Evolutionary conservation across 2,888 invertebrate genomes (phyloP), one percentile per base, ranked within the genome.

Genomic region (Odontocerum albicorne): DNA sequence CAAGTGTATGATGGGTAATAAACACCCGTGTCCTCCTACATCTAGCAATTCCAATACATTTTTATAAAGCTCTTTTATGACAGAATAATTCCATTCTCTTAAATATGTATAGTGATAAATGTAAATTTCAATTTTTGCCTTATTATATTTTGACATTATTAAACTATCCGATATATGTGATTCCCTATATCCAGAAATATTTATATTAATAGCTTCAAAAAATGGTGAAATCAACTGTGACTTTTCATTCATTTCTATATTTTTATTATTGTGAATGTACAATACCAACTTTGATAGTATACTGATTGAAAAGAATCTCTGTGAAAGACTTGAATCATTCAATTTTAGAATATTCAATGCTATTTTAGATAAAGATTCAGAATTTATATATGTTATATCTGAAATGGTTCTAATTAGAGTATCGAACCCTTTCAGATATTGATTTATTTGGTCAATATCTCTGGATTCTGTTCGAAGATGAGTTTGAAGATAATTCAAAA

Each of bases 11-110:
- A 75, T 68, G 69, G 72, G 72, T 64, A 70, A 69, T 1, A 79
- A 59, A 53, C 75, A 76, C 1, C 73, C 74, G 64, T 74, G 72
- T 2, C 79, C 79, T 43, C 80, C 79, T 63, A 73, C 71, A 63
- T 77, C 75, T 32, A 72, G 60, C 3, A 73, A 66, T 57, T 68
- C 68, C 52, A 72, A 68, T 49, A 74, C 62, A 59, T 67, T 73
- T 47, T 65, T 59, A 36, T 71, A 58, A 31, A 74, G 55, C 33
- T 65, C 60, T 54, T 64, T 54, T 2, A 65, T 20, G 10, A 21
- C 12, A 19, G 32, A 15, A n/a, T 27, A 44, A 39, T 39, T 27
- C 49, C 53, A 46, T 10, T 19, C 12, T 39, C 42, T 60, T 16
- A 71, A 59, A 27, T 69, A 55, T 27, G 57, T 45, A 55, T 57